Base-by-base conservation (phyloP, 1,140 invertebrate genomes). In the Pissodes strobi region DNA sequence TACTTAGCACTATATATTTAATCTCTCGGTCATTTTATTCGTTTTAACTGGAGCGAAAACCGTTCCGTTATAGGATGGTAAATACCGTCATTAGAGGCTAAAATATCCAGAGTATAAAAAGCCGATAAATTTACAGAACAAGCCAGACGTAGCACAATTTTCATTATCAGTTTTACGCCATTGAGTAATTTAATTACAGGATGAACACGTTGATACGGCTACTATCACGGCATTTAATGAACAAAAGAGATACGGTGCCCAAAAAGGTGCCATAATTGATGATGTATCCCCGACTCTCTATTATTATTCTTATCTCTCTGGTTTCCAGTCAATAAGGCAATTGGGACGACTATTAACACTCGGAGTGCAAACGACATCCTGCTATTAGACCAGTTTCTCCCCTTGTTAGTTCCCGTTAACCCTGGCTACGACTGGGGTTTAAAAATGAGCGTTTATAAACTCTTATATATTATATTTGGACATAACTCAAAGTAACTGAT, bases 291-390 rank as follows among this genome's bases (percentile, higher is more conserved):
- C 56, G 22, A 25, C 41, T 67, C 45, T 45, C 53, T 37, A 69
- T 68, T 70, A 59, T 63, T 61, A 66, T 70, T 69, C 69, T 71
- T 71, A 71, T 71, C 69, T 64, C 22, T 48, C 63, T 46, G 67
- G 56, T 71, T 71, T 71, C 66, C 69, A 66, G 58, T 71, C 67
- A 71, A 71, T 71, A 71, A 71, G 63, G 64, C 66, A 71, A 71
- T 71, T 69, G 57, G 37, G 46, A 18, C 38, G 41, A 61, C 66
- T 62, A 69, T 71, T 71, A 69, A 38, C 64, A 53, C 22, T 37
- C 30, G 27, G 46, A 45, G 60, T 67, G 64, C 56, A 51, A 63
- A 64, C 51, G 68, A 67, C 65, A 64, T 63, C 61, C 68, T 30
- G 60, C 46, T 49, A 53, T 57, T 66, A 63, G 43, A 25, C 46